Evolutionary conservation across 1,140 invertebrate species (phyloP).

Genomic region (Neodiprion pinetum): DNA sequence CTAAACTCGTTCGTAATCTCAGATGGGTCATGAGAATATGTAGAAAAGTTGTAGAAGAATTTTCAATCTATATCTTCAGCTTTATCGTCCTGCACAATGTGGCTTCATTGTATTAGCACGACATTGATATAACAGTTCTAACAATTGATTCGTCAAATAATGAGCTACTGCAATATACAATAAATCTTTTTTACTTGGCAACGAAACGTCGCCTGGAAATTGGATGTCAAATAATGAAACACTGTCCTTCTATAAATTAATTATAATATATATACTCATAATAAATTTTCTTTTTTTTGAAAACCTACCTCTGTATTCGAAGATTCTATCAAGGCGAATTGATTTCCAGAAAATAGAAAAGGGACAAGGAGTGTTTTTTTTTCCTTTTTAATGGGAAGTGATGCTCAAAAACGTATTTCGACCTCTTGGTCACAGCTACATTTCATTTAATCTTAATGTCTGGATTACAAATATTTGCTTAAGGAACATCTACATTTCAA

Average conservation of each 20-base stretch:
- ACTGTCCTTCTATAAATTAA: neutral
- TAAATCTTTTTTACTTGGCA: neutral
- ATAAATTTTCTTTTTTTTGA: neutral
- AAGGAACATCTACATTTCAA: neutral
- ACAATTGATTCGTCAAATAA: neutral
- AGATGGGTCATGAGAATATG: constrained; percentile 24
- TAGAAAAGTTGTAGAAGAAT: constrained; percentile 24
- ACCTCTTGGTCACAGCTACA: too few species aligned
- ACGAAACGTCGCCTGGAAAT: neutral
- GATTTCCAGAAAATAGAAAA: neutral
- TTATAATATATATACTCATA: neutral
- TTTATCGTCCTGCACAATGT: constrained; percentile 34
- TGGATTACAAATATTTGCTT: too few species aligned
- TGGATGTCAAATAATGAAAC: too few species aligned
- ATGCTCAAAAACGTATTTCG: too few species aligned
- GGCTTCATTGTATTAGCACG: constrained; percentile 12
- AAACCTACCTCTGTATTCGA: neutral
- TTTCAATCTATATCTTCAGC: constrained; percentile 38
- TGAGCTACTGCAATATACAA: neutral
- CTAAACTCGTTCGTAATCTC: constrained; percentile 28
- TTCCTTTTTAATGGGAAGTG: too few species aligned
- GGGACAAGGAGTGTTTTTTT: neutral
- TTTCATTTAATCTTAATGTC: neutral
- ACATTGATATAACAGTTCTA: constrained; percentile 8
- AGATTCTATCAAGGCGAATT: neutral